These are phyloP conservation scores for Callyntrura guangdongensis DNA, from an alignment of 2,888 invertebrate species.

Conservation along the genomic window DNA sequence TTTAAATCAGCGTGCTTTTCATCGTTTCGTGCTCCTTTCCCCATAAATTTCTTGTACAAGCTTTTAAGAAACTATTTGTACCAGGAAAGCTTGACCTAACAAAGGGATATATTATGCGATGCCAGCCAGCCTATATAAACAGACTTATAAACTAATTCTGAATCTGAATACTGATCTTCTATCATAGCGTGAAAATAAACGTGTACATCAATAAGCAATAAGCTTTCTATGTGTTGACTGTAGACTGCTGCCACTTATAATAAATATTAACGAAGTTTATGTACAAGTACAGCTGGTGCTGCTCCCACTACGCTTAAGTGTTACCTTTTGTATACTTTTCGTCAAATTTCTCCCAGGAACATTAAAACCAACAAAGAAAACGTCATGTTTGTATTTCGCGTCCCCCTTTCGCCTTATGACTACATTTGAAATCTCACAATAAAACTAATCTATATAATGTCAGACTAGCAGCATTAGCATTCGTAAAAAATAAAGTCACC, in stretches of 20 bases:
- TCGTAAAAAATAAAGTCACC: too few relatives aligned
- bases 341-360: conserved; percentile 27
- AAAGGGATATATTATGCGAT: neutral
- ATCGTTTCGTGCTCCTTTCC: neutral
- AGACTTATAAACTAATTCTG: too few relatives aligned
- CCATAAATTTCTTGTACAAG: neutral
- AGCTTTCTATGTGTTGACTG: too few relatives aligned
- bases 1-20: neutral
- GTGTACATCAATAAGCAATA: too few relatives aligned
- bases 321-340: conserved; percentile 24
- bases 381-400: conserved; percentile 28
- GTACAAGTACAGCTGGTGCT: conserved; percentile 44
- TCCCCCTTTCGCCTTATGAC: neutral
- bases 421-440: neutral
- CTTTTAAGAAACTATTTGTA: neutral
- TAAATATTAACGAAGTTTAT: neutral
- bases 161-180: too few relatives aligned
- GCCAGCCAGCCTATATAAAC: too few relatives aligned
- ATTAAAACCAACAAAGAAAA: conserved; percentile 25
- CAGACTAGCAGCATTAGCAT: too few relatives aligned
- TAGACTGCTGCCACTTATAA: neutral
- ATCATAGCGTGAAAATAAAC: too few relatives aligned
- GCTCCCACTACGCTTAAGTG: conserved; percentile 12
- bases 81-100: neutral
- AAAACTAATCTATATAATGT: neutral